Evolutionary conservation across 2,888 invertebrate genomes (phyloP), one percentile per base, ranked within the genome.

Genomic region (Ormyrus rosae): DNA sequence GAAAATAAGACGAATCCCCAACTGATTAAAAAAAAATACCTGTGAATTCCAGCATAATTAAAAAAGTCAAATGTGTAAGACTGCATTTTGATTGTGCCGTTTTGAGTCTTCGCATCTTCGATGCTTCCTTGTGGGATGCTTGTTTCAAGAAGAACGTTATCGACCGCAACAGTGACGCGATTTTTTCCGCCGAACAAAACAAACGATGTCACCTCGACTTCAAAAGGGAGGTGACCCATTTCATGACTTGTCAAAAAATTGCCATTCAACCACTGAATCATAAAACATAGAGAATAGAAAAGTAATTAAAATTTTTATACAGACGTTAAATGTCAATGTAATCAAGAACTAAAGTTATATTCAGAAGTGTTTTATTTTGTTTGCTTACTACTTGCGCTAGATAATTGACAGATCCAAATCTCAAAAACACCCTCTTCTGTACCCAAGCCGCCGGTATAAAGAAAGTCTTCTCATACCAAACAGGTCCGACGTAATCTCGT

Each of bases 1-100:
- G 34, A 34, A 34, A 34, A 34, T 34, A 51, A 11, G 53, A 10
- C 55, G n/a, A 60, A 34, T 34, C 34, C 34, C 2, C 34, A 34
- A 34, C 2, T 34, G 65, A 68, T 48, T 9, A 46, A 10, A 13
- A 69, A 69, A 0, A 19, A 45, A 73, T 81, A 89, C 90, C 90
- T 94, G 89, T 99, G 97, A 82, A 99, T 98, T 6, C 99, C 99
- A 13, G 99, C 99, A 90, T 99, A 99, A 91, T 99, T 99, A 92
- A 98, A 99, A 91, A 99, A 99, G 90, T 99, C 99, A 90, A 99
- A 98, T 45, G 96, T 95, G 87, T 97, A 96, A 6, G 93, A 92
- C 89, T 98, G 98, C 19, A 94, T 91, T 83, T 94, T 93, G 84
- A 91, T 91, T 85, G 94, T 88, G 87, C 95, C 91, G 86, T 91